These are phyloP conservation scores for Drosophila paramelanica DNA, from an alignment of 2,888 invertebrate species.

Conservation along the genomic window DNA sequence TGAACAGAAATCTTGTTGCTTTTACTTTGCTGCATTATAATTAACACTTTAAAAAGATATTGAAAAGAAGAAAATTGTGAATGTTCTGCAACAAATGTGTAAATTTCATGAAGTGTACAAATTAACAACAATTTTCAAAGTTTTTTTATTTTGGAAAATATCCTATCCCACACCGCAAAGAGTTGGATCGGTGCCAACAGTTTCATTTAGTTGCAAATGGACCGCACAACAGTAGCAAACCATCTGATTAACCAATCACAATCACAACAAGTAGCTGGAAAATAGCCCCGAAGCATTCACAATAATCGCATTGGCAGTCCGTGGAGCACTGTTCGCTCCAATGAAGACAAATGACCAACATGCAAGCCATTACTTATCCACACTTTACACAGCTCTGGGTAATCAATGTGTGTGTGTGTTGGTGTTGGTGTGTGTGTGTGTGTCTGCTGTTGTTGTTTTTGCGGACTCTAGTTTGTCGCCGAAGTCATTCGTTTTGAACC, in stretches of 20 bases:
- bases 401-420: constrained; percentile 30
- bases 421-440: constrained; percentile 16
- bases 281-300: constrained; percentile 48
- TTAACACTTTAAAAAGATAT: no score
- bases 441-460: constrained; percentile 9
- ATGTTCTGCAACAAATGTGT: no score
- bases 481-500: constrained; percentile 66
- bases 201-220: constrained; percentile 15
- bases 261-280: constrained; percentile 44
- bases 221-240: constrained; percentile 4
- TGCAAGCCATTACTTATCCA: constrained; percentile 83
- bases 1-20: no score
- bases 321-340: constrained; percentile 52
- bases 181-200: constrained; percentile 9
- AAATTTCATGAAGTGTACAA: no score
- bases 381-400: constrained; percentile 57
- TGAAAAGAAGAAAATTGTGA: no score
- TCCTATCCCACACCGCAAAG: neutral
- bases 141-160: neutral
- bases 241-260: constrained; percentile 66
- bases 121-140: no score
- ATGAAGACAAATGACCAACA: constrained; percentile 84
- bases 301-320: constrained; percentile 32
- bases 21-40: no score
- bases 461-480: constrained; percentile 66